phyloP scores from a whole-genome alignment of 2,113 vertebrate genomes.

The Serilophus lunatus region DNA sequence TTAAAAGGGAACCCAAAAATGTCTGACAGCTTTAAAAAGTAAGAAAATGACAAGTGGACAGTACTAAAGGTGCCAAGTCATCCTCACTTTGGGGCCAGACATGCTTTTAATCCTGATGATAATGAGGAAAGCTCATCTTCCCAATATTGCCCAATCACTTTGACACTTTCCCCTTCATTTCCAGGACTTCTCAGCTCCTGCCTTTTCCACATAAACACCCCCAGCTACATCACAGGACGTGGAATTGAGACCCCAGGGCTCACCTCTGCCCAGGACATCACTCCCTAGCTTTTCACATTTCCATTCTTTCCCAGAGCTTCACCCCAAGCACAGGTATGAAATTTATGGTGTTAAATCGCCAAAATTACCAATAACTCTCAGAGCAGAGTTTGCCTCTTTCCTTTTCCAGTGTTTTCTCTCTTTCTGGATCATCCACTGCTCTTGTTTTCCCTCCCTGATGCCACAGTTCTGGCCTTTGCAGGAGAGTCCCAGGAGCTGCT shows the following conservation, averaged over 20 bases:
- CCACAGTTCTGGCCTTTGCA: neutral
- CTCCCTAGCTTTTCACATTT: neutral
- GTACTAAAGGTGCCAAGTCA: fast-evolving
- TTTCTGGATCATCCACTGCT: neutral
- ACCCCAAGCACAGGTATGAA: neutral
- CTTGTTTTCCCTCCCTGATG: neutral
- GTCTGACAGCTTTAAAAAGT: neutral
- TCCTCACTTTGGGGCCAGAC: neutral
- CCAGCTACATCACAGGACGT: fast-evolving
- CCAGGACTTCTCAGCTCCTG: neutral
- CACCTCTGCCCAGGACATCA: too few relatives aligned
- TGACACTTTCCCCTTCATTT: neutral
- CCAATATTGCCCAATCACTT: neutral
- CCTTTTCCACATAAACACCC: neutral
- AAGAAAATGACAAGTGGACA: neutral
- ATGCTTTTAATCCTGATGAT: neutral
- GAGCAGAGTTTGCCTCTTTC: neutral
- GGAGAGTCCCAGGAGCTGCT: neutral
- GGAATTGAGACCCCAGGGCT: neutral
- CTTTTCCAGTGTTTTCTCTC: neutral
- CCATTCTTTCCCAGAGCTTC: neutral
- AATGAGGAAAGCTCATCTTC: neutral
- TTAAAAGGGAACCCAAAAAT: neutral
- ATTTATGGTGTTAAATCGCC: neutral
- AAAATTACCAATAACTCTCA: neutral